These are phyloP conservation scores for Drosophila auraria DNA, from an alignment of 1,140 invertebrate genomes.

Conservation along the genomic window DNA sequence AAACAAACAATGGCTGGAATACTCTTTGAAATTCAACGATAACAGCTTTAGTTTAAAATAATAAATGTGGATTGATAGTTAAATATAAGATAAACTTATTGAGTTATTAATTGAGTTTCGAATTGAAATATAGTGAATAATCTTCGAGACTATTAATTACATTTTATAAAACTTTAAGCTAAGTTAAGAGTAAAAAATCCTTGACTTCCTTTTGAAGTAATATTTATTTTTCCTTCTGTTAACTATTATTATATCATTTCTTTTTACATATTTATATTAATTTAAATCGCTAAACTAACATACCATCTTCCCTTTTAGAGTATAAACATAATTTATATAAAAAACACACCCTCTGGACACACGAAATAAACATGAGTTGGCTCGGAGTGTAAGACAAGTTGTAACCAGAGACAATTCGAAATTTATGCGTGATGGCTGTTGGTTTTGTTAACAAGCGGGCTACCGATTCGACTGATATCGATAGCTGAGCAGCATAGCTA, in stretches of 20 bases:
- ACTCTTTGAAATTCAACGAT: slow-evolving; percentile 6
- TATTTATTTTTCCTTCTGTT: too few species aligned
- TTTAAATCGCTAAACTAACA: neutral
- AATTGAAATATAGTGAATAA: neutral
- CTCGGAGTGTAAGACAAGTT: slow-evolving; percentile 44
- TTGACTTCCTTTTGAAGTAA: too few species aligned
- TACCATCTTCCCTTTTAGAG: slow-evolving; percentile 13
- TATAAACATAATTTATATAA: slow-evolving; percentile 39
- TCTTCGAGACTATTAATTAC: neutral
- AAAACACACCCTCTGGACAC: slow-evolving; percentile 20
- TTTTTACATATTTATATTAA: neutral
- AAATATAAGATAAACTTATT: neutral
- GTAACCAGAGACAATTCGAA: slow-evolving; percentile 53
- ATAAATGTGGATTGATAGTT: neutral
- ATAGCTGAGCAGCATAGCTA: slow-evolving; percentile 58
- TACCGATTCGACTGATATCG: slow-evolving; percentile 50
- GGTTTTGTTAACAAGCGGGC: slow-evolving; percentile 49
- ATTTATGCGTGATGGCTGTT: slow-evolving; percentile 60
- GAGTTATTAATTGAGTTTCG: neutral
- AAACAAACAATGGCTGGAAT: slow-evolving; percentile 7
- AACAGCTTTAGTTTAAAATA: too few species aligned
- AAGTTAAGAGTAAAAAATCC: too few species aligned
- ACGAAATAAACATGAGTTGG: slow-evolving; percentile 31
- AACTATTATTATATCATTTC: too few species aligned
- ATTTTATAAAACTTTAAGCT: neutral